Percentiles rank a stretch among this genome's conserved stretches.
These are phyloP conservation scores for Steinernema khuongi DNA, from an alignment of 1,140 invertebrate species.

Conservation along the genomic window DNA sequence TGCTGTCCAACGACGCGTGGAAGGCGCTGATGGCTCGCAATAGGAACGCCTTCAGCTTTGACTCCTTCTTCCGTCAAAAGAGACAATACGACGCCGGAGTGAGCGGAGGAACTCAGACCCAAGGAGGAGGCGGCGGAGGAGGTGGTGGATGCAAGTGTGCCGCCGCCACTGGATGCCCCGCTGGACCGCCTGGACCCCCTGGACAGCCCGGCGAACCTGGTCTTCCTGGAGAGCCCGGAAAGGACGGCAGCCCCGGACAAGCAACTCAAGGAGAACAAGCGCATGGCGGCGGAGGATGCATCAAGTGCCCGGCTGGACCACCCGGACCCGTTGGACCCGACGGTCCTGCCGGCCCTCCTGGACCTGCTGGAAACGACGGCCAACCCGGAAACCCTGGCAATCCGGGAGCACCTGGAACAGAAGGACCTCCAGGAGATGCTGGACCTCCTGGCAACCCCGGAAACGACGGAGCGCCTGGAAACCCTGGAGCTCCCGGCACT, in stretches of 20 bases:
- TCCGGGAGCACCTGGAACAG: constrained; percentile 18
- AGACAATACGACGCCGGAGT: too few relatives aligned
- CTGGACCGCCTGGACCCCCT: constrained; percentile 29
- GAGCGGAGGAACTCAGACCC: too few relatives aligned
- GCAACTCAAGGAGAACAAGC: too few relatives aligned
- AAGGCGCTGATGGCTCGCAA: not conserved
- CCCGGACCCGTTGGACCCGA: constrained; percentile 33
- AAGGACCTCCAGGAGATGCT: constrained; percentile 30
- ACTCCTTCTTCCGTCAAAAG: too few relatives aligned
- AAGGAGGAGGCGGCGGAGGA: too few relatives aligned
- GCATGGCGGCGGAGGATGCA: too few relatives aligned
- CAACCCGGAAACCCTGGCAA: constrained; percentile 21
- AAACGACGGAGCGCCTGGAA: constrained; percentile 37
- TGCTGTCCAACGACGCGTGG: constrained; percentile 3
- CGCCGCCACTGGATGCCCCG: constrained; percentile 25
- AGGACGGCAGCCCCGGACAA: too few relatives aligned
- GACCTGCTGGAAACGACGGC: constrained; percentile 21
- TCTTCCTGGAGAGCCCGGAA: not conserved
- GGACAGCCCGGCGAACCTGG: constrained; percentile 26
- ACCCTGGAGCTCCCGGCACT: constrained; percentile 25
- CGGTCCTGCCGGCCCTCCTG: constrained; percentile 24
- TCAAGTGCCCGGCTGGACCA: constrained; percentile 25
- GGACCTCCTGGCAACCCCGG: constrained; percentile 37
- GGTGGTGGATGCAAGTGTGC: too few relatives aligned
- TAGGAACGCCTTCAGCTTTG: too few relatives aligned